Percentiles rank a stretch among this genome's conserved stretches.
phyloP scores from a whole-genome alignment of 2,113 vertebrate genomes.

The Himantopus leucocephalus region DNA sequence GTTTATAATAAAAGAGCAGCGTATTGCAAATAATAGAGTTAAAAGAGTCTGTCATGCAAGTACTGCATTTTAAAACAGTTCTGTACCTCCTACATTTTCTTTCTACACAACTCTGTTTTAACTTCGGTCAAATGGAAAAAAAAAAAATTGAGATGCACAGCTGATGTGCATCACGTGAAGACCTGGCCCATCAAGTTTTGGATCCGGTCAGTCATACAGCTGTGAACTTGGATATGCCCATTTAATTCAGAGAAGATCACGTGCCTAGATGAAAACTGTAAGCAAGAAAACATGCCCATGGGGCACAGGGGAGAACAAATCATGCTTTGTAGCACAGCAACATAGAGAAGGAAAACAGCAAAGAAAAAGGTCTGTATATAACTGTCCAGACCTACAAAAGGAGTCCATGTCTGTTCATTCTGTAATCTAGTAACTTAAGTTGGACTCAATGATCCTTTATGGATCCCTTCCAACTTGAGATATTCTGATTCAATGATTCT shows the following conservation, averaged over 20 bases:
- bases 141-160: background rate
- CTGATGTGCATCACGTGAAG: background rate
- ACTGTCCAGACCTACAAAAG: background rate
- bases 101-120: background rate
- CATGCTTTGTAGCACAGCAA: background rate
- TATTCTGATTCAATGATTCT: background rate
- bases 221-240: background rate
- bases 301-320: background rate
- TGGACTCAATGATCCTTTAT: background rate
- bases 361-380: background rate
- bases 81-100: background rate
- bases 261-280: background rate
- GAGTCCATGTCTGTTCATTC: background rate
- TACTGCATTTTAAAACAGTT: background rate
- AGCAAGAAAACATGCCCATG: background rate
- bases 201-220: background rate
- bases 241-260: background rate
- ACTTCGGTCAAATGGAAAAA: background rate
- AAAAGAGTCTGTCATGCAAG: background rate
- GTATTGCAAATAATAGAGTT: background rate
- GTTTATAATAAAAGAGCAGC: background rate
- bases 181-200: background rate
- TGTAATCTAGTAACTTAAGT: background rate
- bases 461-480: background rate
- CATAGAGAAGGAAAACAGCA: background rate